A percentile compares a stretch with the other conserved stretches of the same genome.
Conservation (phyloP, 1,140 invertebrate species). For the Tribolium castaneum region DNA sequence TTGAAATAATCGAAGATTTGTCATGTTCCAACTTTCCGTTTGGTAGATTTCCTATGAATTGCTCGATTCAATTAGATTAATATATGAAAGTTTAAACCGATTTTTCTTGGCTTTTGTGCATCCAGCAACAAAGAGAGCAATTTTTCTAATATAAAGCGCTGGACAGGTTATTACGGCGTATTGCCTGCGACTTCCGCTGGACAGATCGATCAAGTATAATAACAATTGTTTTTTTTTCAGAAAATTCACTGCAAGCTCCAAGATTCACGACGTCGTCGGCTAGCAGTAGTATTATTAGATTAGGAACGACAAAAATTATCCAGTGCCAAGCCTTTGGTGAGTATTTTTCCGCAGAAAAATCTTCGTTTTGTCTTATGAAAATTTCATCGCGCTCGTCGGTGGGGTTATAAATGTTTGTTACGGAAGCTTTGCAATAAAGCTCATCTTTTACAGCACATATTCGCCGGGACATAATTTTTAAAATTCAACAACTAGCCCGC, state of each 20-base stretch:
- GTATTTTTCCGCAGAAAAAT: conserved; percentile 57
- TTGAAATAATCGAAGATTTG: conserved; percentile 22
- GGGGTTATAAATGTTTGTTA: conserved; percentile 22
- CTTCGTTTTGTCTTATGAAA: conserved; percentile 23
- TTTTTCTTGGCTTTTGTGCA: conserved; percentile 20
- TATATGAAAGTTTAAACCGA: conserved; percentile 15
- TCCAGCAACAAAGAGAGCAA: not conserved
- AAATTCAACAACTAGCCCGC: conserved; percentile 25
- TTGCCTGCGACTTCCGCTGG: not conserved
- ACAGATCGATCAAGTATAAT: not conserved
- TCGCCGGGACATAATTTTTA: conserved; percentile 20
- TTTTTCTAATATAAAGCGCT: conserved; percentile 1
- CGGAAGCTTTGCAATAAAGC: conserved; percentile 22
- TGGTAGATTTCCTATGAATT: not conserved
- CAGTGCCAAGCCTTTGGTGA: conserved; percentile 89
- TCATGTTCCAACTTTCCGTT: not conserved
- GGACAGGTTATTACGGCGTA: conserved; percentile 12
- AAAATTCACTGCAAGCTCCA: conserved; percentile 78
- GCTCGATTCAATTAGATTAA: not conserved
- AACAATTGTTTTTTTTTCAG: conserved; percentile 63
- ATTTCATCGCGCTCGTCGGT: not conserved
- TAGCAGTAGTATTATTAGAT: conserved; percentile 84
- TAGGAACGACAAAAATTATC: conserved; percentile 88
- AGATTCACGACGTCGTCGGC: conserved; percentile 85
- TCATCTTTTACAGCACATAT: conserved; percentile 26